Percentiles rank a stretch among this genome's conserved stretches.
Conservation (phyloP, 2,888 invertebrate species). For the Trichopria drosophilae region DNA sequence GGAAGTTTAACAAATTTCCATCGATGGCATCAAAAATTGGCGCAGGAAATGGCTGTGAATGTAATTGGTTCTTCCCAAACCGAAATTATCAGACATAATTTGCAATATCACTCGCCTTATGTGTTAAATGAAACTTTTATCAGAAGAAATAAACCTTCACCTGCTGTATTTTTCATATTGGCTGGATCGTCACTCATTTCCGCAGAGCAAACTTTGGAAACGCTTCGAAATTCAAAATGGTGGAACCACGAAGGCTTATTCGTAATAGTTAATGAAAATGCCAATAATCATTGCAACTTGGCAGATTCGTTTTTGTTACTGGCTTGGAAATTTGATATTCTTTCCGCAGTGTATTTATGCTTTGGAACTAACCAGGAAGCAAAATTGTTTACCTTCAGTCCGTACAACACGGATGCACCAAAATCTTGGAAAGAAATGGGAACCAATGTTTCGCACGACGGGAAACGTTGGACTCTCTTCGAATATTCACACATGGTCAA, state of each 20-base stretch:
- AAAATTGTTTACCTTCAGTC: slow-evolving; percentile 37
- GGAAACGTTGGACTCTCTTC: slow-evolving; percentile 6
- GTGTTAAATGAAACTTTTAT: too few relatives aligned
- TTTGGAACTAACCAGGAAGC: slow-evolving; percentile 31
- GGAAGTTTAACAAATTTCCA: too few relatives aligned
- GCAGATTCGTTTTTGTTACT: slow-evolving; percentile 32
- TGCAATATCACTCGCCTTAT: too few relatives aligned
- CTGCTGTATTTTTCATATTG: too few relatives aligned
- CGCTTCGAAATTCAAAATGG: slow-evolving; percentile 4
- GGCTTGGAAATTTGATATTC: slow-evolving; percentile 36
- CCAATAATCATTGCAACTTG: slow-evolving; percentile 28
- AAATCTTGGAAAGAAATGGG: slow-evolving; percentile 29
- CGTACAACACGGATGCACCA: slow-evolving; percentile 30
- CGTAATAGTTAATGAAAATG: neutral
- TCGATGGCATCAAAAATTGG: too few relatives aligned
- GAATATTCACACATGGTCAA: neutral
- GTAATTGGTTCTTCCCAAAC: too few relatives aligned
- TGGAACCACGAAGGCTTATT: slow-evolving; percentile 18
- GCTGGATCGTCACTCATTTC: too few relatives aligned
- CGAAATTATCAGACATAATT: too few relatives aligned
- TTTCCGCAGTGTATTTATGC: slow-evolving; percentile 35
- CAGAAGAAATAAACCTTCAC: too few relatives aligned
- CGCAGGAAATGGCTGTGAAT: too few relatives aligned
- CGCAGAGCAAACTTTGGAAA: neutral
- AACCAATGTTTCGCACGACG: neutral